These are phyloP conservation scores for Mythimna albipuncta DNA, from an alignment of 2,888 invertebrate species.

Conservation along the genomic window DNA sequence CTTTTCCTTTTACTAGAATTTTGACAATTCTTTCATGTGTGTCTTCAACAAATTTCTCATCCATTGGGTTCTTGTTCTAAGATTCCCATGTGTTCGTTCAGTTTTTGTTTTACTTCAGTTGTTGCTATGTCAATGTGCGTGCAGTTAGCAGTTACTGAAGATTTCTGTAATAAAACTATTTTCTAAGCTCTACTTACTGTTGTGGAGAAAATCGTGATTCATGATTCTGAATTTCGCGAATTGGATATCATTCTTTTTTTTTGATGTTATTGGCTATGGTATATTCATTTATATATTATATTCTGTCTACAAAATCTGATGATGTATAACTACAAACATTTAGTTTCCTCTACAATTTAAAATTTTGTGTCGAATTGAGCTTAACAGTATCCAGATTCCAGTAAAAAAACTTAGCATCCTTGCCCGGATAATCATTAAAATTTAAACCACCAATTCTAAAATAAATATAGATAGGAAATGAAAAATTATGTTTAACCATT, in stretches of 20 bases:
- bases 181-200: slow-evolving; percentile 54
- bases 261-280: neutral
- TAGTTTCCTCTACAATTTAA: neutral
- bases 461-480: neutral
- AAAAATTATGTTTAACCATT: neutral
- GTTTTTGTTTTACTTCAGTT: slow-evolving; percentile 40
- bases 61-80: neutral
- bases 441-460: too few relatives aligned
- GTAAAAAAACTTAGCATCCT: too few relatives aligned
- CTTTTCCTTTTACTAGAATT: neutral
- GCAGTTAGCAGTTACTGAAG: slow-evolving; percentile 28
- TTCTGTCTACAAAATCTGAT: neutral
- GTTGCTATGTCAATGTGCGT: slow-evolving; percentile 37
- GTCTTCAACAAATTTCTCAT: slow-evolving; percentile 5
- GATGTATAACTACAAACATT: neutral
- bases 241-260: slow-evolving; percentile 8
- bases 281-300: neutral
- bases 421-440: too few relatives aligned
- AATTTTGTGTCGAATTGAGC: neutral
- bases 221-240: slow-evolving; percentile 28
- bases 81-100: slow-evolving; percentile 24
- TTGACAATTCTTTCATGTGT: neutral
- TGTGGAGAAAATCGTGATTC: slow-evolving; percentile 44
- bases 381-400: too few relatives aligned
- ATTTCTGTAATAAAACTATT: slow-evolving; percentile 43